A percentile compares a stretch with the other conserved stretches of the same genome.
Conservation (phyloP, 1,140 invertebrate genomes). For the Polypedilum pembai region DNA sequence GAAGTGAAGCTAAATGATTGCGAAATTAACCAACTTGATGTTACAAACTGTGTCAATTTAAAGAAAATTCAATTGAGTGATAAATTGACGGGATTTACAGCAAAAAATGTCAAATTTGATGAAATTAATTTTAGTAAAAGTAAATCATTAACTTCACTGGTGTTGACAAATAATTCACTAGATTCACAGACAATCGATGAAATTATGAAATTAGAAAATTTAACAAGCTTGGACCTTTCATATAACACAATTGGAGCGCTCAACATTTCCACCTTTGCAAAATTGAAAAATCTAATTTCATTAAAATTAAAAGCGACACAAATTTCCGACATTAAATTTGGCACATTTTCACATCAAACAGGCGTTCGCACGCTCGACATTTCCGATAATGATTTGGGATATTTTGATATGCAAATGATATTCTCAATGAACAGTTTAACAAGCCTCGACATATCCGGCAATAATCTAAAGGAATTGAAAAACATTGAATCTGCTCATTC, state of each 20-base stretch:
- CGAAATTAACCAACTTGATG: neutral
- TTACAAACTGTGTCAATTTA: neutral
- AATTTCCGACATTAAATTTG: slow-evolving; percentile 3
- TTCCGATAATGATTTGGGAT: slow-evolving; percentile 15
- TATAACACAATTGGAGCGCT: neutral
- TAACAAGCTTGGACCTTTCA: neutral
- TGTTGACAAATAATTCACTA: neutral
- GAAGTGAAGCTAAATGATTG: neutral
- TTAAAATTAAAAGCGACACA: neutral
- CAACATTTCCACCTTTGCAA: neutral
- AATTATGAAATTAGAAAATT: slow-evolving; percentile 2
- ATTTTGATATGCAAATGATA: slow-evolving; percentile 17
- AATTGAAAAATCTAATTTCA: neutral
- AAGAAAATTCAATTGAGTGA: neutral
- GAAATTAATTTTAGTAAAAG: neutral
- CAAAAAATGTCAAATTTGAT: neutral
- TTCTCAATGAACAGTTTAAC: slow-evolving; percentile 1
- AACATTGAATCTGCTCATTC: neutral
- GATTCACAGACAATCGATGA: neutral
- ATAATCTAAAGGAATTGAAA: neutral
- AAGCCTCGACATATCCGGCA: neutral
- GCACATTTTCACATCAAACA: neutral
- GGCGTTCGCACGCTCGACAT: neutral
- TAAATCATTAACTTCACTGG: neutral
- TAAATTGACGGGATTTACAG: neutral